Conservation (phyloP, 1,140 invertebrate genomes). For the Drosophila persimilis region DNA sequence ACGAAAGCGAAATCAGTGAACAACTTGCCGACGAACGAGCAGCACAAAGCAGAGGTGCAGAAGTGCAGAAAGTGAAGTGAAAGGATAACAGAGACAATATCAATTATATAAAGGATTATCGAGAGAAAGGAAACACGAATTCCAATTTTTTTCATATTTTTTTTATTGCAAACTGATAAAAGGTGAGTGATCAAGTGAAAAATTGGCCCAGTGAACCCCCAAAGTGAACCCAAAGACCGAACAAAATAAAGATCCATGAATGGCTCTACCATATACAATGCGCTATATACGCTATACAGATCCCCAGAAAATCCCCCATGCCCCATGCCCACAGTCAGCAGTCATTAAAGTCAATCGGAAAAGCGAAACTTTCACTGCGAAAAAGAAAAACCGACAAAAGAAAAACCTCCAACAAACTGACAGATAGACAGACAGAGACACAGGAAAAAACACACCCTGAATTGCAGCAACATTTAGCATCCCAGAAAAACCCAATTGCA, state of each 20-base stretch:
- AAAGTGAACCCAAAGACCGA: constrained; percentile 26
- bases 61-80: constrained; percentile 55
- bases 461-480: too few relatives aligned
- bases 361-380: constrained; percentile 62
- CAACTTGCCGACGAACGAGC: constrained; percentile 61
- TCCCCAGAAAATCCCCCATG: too few relatives aligned
- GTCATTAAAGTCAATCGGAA: constrained; percentile 42
- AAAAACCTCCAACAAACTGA: constrained; percentile 22
- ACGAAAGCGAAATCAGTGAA: constrained; percentile 79
- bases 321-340: too few relatives aligned
- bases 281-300: too few relatives aligned
- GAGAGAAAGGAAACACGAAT: constrained; percentile 13
- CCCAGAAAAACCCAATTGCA: constrained; percentile 35
- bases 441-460: too few relatives aligned
- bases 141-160: constrained; percentile 51
- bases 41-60: constrained; percentile 49
- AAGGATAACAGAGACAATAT: constrained; percentile 51
- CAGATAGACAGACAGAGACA: too few relatives aligned
- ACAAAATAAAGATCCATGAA: constrained; percentile 14
- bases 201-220: background rate
- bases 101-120: constrained; percentile 69
- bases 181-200: constrained; percentile 53
- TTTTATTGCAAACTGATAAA: constrained; percentile 23
- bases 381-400: constrained; percentile 5
- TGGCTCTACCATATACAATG: background rate